Conservation (phyloP, 2,888 invertebrate genomes). For the Diaphora mendica region DNA sequence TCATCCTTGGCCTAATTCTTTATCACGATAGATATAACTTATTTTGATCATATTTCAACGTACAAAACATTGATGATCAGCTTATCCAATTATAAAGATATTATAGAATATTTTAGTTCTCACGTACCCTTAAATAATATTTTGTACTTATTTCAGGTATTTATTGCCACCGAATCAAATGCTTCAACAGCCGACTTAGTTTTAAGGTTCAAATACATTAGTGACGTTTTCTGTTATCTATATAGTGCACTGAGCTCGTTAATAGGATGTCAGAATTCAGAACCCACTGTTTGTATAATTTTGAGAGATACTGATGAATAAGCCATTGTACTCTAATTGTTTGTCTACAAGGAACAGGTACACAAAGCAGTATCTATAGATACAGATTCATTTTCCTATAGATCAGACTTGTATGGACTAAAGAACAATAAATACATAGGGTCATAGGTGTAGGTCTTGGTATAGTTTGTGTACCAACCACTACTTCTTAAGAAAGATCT, state of each 20-base stretch:
- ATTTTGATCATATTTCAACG: not conserved
- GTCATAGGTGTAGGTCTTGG: not conserved
- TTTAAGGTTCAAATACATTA: not conserved
- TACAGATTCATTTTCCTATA: not conserved
- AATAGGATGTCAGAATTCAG: not conserved
- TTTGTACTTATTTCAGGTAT: not conserved
- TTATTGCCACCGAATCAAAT: not conserved
- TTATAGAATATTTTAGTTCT: not conserved
- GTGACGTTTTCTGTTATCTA: not conserved
- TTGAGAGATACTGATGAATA: not conserved
- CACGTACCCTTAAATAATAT: not conserved
- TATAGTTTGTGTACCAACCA: not conserved
- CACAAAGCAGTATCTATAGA: not conserved
- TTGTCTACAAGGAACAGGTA: not conserved
- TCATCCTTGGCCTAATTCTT: constrained; percentile 29
- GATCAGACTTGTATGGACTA: not conserved
- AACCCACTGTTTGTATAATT: not conserved
- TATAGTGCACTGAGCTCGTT: not conserved
- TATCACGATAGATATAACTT: not conserved
- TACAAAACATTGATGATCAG: not conserved
- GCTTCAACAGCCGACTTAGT: not conserved
- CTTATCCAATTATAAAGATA: constrained; percentile 6
- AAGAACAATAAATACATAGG: not conserved
- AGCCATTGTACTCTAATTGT: not conserved
- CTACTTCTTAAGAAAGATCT: not conserved